Base-by-base conservation (phyloP, 1,140 invertebrate genomes). In the Reticulitermes speratus region DNA sequence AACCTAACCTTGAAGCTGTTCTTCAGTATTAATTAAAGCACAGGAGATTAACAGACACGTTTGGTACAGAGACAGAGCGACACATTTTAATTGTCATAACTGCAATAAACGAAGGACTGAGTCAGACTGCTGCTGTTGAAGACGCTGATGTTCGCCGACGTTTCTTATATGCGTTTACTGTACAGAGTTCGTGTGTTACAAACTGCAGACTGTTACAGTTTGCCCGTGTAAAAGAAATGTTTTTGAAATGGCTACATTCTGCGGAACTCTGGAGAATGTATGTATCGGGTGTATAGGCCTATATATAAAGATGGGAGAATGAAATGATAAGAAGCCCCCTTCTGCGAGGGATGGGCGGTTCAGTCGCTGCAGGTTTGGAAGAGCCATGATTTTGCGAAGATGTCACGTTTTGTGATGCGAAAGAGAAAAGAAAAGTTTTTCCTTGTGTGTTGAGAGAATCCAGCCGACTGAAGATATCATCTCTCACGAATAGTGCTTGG, bases 351-450 rank as follows among this genome's bases (percentile, higher is more conserved):
- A 75, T 30, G 65, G 65, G 65, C 6, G n/a, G 25, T 75, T 75
- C n/a, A 11, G n/a, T 55, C 52, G 16, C 52, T 30, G n/a, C n/a
- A 65, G 25, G 65, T 75, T 75, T 75, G 25, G 65, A 30, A 75
- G 65, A 75, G 65, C 65, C 65, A 30, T 25, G 65, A 75, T 75
- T 75, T 75, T 75, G 65, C 65, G 65, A 75, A 75, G 65, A 75
- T 30, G 65, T 75, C 65, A 75, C 65, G 65, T 75, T 16, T 75
- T 75, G 25, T 30, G 65, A 75, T 30, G 65, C 25, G 25, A 75
- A 25, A 75, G 25, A 75, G n/a, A 75, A 75, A 14, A 75, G 11
- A 75, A 30, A 75, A 75, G 11, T n/a, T 75, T 75, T 75, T 75
- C 2, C 65, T 75, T 75, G 65, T 75, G n/a, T 75, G 65, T 75